These are phyloP conservation scores for Rhinolophus ferrumequinum DNA, from an alignment of 2,113 vertebrate genomes.

Conservation along the genomic window DNA sequence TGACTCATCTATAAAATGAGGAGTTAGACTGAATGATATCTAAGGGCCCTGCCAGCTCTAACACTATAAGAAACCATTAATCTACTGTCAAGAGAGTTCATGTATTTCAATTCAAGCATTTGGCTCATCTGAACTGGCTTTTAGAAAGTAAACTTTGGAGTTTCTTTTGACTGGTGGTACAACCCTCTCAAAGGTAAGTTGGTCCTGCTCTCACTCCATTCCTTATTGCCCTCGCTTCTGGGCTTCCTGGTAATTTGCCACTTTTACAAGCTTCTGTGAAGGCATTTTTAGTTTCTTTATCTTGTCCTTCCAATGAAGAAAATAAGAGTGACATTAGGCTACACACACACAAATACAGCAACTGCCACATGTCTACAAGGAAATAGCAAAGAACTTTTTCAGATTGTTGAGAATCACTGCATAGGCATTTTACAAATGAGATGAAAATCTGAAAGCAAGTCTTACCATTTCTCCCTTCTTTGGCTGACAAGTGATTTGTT, in stretches of 20 bases:
- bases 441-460: constrained; percentile 12
- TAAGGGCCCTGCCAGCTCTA: not conserved
- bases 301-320: not conserved
- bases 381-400: not conserved
- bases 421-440: constrained; percentile 2
- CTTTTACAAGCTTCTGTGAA: not conserved
- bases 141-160: not conserved
- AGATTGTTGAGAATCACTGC: not conserved
- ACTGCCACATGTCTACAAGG: not conserved
- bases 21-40: not conserved
- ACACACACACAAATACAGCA: not conserved
- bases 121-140: not conserved
- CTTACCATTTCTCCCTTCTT: not conserved
- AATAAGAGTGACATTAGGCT: not conserved
- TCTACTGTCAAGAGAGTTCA: not conserved
- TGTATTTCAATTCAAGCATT: not conserved
- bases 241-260: not conserved
- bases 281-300: not conserved
- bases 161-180: not conserved
- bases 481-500: not conserved
- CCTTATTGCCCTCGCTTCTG: not conserved
- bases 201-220: not conserved
- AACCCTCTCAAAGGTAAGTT: not conserved
- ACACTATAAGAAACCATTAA: not conserved
- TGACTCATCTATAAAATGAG: not conserved